Base-by-base conservation (phyloP, 1,140 invertebrate genomes). In the Eumaeus atala region DNA sequence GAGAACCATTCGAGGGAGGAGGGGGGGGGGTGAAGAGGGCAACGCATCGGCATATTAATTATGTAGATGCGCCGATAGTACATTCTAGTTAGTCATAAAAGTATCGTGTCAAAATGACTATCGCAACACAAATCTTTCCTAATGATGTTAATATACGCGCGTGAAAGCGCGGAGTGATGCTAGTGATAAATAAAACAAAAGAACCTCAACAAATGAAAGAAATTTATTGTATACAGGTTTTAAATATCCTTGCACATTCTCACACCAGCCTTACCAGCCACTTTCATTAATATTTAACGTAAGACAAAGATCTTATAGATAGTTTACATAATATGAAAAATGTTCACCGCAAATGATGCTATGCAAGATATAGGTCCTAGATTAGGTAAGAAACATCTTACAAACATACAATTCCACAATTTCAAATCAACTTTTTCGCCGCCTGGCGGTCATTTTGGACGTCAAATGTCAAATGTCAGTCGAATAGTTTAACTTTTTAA, bases 141-240 rank as follows among this genome's bases (percentile, higher is more conserved):
- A n/a, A n/a, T n/a, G n/a, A n/a, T n/a, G n/a, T n/a, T n/a, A n/a
- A n/a, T n/a, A n/a, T n/a, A n/a, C n/a, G n/a, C n/a, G n/a, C n/a
- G n/a, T n/a, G n/a, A n/a, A n/a, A n/a, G 28, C 12, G 10, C 16
- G 8, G 10, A 21, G 9, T 12, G 16, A 51, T 51, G 36, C 17
- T 51, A 56, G 18, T 51, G 9, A 28, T 38, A 80, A 84, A 86
- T 81, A 66, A 84, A 84, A 84, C 77, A 77, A 80, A 67, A 58
- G 55, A 73, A 67, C 40, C 1, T 87, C 84, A 87, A 87, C 84
- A 87, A 87, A 87, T 87, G 84, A 87, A 87, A 84, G 84, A 84
- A 87, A 84, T 87, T 84, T 87, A 87, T 87, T 87, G 84, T 87
- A 87, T 87, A 87, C 80, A 84, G 84, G 81, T 84, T 84, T 86